Conservation (phyloP, 2,888 invertebrate species). For the Ashinkailepas kermadecensis region DNA sequence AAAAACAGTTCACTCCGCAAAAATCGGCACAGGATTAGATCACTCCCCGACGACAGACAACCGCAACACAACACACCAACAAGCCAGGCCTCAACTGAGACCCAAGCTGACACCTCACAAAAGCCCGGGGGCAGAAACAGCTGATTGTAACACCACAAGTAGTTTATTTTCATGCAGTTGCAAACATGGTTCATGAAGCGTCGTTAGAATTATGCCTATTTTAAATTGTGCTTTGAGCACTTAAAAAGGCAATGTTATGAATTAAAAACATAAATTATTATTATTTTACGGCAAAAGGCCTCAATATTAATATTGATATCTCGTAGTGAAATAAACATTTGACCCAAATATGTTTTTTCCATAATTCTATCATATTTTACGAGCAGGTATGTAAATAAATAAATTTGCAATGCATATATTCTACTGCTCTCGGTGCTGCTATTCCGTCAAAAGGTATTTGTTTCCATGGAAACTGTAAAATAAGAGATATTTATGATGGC, state of each 20-base stretch:
- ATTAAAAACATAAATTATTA: not conserved
- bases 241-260: not conserved
- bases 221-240: not conserved
- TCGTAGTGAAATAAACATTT: too few relatives aligned
- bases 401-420: not conserved
- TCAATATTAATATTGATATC: too few relatives aligned
- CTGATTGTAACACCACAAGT: not conserved
- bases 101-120: not conserved
- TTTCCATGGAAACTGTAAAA: not conserved
- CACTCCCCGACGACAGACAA: too few relatives aligned
- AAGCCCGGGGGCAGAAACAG: constrained; percentile 6
- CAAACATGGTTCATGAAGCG: too few relatives aligned
- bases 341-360: not conserved
- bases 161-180: not conserved
- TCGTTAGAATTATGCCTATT: not conserved
- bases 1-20: too few relatives aligned
- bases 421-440: too few relatives aligned
- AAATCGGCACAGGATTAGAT: too few relatives aligned
- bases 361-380: not conserved
- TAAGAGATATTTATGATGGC: not conserved
- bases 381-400: too few relatives aligned
- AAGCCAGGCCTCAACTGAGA: not conserved
- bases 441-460: not conserved
- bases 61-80: not conserved
- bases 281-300: too few relatives aligned